Percentiles rank a stretch among this genome's conserved stretches.
These are phyloP conservation scores for Atractosteus spatula DNA, from an alignment of 2,113 vertebrate species.

Conservation along the genomic window DNA sequence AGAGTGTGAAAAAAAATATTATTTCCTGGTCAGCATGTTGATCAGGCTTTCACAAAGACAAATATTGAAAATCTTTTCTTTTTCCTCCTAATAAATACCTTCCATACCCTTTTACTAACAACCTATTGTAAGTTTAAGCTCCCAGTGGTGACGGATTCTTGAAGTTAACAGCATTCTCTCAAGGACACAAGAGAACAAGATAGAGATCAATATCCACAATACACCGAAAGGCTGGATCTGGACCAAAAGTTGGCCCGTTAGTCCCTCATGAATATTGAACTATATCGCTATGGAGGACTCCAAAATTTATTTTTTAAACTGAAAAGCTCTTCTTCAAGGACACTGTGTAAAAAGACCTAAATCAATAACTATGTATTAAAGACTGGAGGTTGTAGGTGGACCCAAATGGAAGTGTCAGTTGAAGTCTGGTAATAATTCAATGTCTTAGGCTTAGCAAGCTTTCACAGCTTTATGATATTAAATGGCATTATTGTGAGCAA, in stretches of 20 bases:
- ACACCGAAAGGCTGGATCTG: neutral
- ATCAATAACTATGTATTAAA: neutral
- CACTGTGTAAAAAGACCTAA: neutral
- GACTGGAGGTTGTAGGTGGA: neutral
- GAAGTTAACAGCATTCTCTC: neutral
- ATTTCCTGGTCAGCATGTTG: neutral
- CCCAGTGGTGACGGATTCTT: neutral
- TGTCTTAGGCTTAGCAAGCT: too few relatives aligned
- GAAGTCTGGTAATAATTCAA: too few relatives aligned
- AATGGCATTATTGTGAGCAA: too few relatives aligned
- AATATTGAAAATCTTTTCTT: neutral
- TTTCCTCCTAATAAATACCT: too few relatives aligned
- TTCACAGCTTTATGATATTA: too few relatives aligned
- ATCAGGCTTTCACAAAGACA: neutral
- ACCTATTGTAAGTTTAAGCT: neutral
- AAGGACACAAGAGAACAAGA: conserved; percentile 12
- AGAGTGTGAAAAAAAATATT: too few relatives aligned
- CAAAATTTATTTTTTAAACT: neutral
- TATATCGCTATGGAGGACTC: neutral
- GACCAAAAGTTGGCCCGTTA: neutral
- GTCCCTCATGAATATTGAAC: conserved; percentile 9
- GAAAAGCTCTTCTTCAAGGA: conserved; percentile 2
- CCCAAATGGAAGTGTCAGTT: too few relatives aligned
- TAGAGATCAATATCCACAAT: neutral
- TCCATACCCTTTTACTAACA: neutral